Base-by-base conservation (phyloP, 2,888 invertebrate species). In the Vesta saturnalis region DNA sequence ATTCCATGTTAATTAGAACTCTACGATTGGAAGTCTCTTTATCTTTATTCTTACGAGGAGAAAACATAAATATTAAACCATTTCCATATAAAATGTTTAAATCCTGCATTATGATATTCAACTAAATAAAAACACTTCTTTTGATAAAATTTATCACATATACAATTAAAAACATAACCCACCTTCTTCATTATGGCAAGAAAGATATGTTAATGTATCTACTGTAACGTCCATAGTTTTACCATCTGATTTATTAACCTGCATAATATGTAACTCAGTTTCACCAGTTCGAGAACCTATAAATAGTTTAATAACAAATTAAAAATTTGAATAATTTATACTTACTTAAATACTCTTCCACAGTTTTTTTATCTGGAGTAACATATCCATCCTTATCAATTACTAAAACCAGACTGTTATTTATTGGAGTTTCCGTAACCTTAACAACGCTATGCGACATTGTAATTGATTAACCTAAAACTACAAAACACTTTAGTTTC, bases 331-430 rank as follows among this genome's bases (percentile, higher is more conserved):
- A 43, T 35, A 64, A 16, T 15, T 58, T 73, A 43, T 62, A 85
- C 88, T 88, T 87, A 94, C 94, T 92, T 85, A 95, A 89, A 73
- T 94, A 87, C 77, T 90, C 91, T 77, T 94, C 91, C 70, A 95
- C 88, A 75, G 92, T 90, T 77, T 92, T 90, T 80, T 92, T 91
- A 84, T 95, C 94, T 47, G 93, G 91, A 69, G 92, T 91, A 72
- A 95, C 87, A 70, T 90, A 91, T 77, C 94, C 94, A 89, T 94
- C 94, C 85, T 94, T 93, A 82, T 92, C 92, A 82, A 94, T 93
- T 82, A 95, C 91, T 83, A 95, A 91, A 78, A 94, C 91, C 81
- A 95, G 88, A 79, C 92, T 90, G 81, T 91, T 91, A 84, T 91
- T 91, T 76, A 77, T 64, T 73, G 79, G 76, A 57, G 81, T 78